Evolutionary conservation across 2,888 invertebrate genomes (phyloP), one percentile per base, ranked within the genome.

Genomic region (Euspilapteryx auroguttella): DNA sequence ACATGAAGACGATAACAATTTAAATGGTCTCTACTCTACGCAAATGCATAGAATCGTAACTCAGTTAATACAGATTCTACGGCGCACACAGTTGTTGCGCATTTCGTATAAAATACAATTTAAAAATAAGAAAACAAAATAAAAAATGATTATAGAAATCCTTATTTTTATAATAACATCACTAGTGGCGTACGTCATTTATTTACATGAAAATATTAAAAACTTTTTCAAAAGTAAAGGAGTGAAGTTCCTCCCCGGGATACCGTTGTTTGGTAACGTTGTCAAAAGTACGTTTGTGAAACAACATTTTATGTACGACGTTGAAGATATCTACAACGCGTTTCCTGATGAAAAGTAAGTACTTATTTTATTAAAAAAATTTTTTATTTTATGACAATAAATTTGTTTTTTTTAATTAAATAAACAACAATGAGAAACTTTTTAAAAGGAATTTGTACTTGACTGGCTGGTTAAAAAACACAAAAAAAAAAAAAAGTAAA

Each of bases 231-330:
- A 50, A 2, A 34, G 46, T 2, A 43, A 37, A 8, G 62, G 46
- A 3, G 39, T 73, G 2, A 69, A 57, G 21, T 56, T 44, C 32
- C 12, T 52, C 0, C 49, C 58, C 0, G 62, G 63, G 0, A 25
- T 53, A 9, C 73, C 69, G 0, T 4, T 68, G 2, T 68, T 69
- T 26, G 75, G 75, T 0, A 69, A 71, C 24, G 32, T 36, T 0
- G 29, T 49, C 0, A 30, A 35, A 1, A 47, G 50, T 23, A 47
- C 48, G 0, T 39, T 61, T 3, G 5, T 38, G 13, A 56, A 32
- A 28, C 41, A 30, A 4, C 69, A 71, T 37, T 12, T 50, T 2
- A 5, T 49, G 11, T 49, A 61, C 2, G 68, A 68, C 26, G 8
- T 64, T 0, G 44, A 55, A 30, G 39, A 33, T 0, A 40, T 61